Evolutionary conservation across 2,888 invertebrate genomes (phyloP).

Genomic region (Margaritifera margaritifera): DNA sequence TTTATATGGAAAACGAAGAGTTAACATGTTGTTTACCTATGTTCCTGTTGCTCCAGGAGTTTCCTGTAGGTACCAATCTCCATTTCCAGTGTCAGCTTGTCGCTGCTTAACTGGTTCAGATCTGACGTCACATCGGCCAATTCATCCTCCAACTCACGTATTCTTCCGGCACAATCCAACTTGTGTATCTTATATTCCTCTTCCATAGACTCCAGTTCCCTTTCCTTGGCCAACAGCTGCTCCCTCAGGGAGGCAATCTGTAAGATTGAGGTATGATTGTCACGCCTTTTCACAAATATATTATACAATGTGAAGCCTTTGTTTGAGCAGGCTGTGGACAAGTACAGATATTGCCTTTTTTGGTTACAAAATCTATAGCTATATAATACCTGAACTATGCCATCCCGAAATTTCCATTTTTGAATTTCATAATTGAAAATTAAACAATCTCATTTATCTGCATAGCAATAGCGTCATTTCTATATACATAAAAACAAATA

Average conservation of each 20-base stretch:
- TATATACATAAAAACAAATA: too few relatives aligned
- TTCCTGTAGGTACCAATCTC: conserved; percentile 76
- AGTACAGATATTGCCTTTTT: background rate
- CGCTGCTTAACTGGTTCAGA: conserved; percentile 68
- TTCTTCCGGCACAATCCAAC: conserved; percentile 24
- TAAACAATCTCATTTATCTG: too few relatives aligned
- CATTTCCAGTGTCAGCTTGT: conserved; percentile 75
- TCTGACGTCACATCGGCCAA: conserved; percentile 39
- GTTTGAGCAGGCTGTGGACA: background rate
- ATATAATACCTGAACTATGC: too few relatives aligned
- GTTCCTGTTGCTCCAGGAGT: conserved; percentile 76
- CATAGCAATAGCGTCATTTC: too few relatives aligned
- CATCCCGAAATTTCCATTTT: too few relatives aligned
- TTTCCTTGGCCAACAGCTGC: conserved; percentile 31
- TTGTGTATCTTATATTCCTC: conserved; percentile 41
- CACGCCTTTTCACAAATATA: background rate
- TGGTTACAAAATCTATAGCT: background rate
- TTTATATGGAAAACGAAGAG: too few relatives aligned
- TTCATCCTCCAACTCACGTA: conserved; percentile 29
- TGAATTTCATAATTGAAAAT: too few relatives aligned
- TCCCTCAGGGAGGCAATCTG: conserved; percentile 23
- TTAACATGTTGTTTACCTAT: conserved; percentile 59
- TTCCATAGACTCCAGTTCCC: conserved; percentile 20
- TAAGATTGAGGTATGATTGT: background rate
- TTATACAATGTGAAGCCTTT: background rate